Evolutionary conservation across 2,888 invertebrate genomes (phyloP), one percentile per base, ranked within the genome.

Genomic region (Tetragonisca angustula): DNA sequence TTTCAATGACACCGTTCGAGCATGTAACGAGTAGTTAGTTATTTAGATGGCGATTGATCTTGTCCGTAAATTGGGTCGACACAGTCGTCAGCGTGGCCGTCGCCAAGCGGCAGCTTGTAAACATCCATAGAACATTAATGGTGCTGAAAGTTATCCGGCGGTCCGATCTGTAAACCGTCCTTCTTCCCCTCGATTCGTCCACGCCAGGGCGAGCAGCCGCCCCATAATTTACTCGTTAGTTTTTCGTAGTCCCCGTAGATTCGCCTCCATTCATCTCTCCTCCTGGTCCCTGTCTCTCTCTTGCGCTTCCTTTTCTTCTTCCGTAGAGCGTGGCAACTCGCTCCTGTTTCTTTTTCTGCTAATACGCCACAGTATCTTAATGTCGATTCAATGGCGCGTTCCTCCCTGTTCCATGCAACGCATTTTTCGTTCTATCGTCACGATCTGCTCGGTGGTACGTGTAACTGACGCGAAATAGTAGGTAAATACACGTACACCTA

Each of bases 191-290:
- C 80, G 74, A 77, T 86, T 79, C 76, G 79, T 73, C 84, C 88
- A 88, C 88, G 91, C 88, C 85, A 86, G 88, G 89, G 71, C 90
- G 88, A 90, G 89, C 91, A 90, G 89, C 92, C 91, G 90, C 93
- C 92, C 94, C 91, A 92, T 93, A 94, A 94, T 94, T 94, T 93
- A 92, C 93, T 94, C 92, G 94, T 94, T 94, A 94, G 91, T 87
- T 88, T 81, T 82, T 76, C 81, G 74, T 74, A 43, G 74, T 69
- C 81, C 81, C 59, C 62, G 65, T 70, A 74, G 80, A 70, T 52
- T 67, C 75, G 43, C 27, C 61, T 64, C 32, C 71, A 80, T 76
- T 81, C 83, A 56, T 62, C 67, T 36, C 27, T n/a, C 15, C 43
- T 43, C 11, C 9, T 2, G 43, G 9, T 43, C 9, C 1, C 43